Base-by-base conservation (phyloP, 2,888 invertebrate species). In the Polia nebulosa region DNA sequence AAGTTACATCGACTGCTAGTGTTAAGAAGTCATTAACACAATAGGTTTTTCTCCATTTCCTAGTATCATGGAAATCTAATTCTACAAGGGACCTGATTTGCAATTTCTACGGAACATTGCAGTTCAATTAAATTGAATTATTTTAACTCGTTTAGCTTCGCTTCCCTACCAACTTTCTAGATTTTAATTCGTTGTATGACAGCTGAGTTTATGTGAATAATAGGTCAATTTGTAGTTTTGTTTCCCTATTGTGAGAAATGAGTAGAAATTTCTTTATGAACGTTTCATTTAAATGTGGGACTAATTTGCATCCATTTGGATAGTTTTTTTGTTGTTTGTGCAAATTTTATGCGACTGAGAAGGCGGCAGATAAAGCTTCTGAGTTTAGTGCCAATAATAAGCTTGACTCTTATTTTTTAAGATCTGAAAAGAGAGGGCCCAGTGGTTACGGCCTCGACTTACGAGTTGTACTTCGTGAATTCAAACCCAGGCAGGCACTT, bases 101-200 rank as follows among this genome's bases (percentile, higher is more conserved):
- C 80, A 82, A 82, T 82, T 78, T 79, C 77, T 68, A 80, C 62
- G 39, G 75, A 59, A 75, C 64, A 64, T 41, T 59, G 78, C 44
- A 41, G 66, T 53, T 64, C 66, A 64, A 78, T 80, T 78, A 75
- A 80, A 78, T 63, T 65, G 15, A 75, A 79, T 75, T 53, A 72
- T 73, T 49, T 45, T 67, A 67, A 79, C 56, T 74, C 45, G 69
- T 81, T 81, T 73, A 59, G 60, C 52, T 73, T 67, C 56, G 61
- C 51, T 47, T 44, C 49, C 22, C 25, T 41, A 1, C 9, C n/a
- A n/a, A 65, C 72, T 81, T 77, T 74, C 80, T 76, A 69, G 34
- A n/a, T 27, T 56, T 65, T 68, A 51, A 63, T 77, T 69, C 25
- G 69, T 56, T 20, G 27, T 64, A 51, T 49, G 63, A 69, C 47